phyloP scores from a whole-genome alignment of 2,888 invertebrate species.

The Schizotus pectinicornis region DNA sequence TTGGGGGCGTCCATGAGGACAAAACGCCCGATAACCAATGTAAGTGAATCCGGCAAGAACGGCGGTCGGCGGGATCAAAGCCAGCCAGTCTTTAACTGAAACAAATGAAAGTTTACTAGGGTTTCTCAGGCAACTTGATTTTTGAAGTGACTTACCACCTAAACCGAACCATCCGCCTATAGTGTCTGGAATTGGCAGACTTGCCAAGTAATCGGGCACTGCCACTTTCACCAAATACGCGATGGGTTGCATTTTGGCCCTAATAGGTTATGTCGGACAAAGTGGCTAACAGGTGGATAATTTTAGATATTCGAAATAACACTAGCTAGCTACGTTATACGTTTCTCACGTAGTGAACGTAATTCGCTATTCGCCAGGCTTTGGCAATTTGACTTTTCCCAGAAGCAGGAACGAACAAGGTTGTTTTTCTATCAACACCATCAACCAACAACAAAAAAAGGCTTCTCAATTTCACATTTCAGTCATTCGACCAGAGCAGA shows the following conservation, averaged over 20 bases:
- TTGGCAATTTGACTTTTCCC: no score
- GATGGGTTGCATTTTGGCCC: constrained; percentile 70
- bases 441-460: no score
- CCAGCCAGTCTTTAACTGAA: constrained; percentile 83
- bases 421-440: no score
- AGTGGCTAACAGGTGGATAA: no score
- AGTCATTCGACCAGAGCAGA: no score
- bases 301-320: no score
- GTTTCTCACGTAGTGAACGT: no score
- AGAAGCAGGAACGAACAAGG: no score
- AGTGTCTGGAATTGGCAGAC: constrained; percentile 83
- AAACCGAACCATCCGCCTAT: constrained; percentile 86
- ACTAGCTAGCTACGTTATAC: no score
- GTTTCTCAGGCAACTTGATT: not conserved
- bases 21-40: constrained; percentile 77
- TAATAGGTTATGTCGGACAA: no score
- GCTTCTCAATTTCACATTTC: no score
- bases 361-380: no score
- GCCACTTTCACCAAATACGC: constrained; percentile 79
- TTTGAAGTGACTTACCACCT: constrained; percentile 68
- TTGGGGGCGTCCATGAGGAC: constrained; percentile 66
- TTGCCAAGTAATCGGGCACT: constrained; percentile 83
- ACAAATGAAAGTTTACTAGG: constrained; percentile 39
- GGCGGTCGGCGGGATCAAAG: constrained; percentile 81
- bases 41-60: constrained; percentile 81